Conservation (phyloP, 1,140 invertebrate genomes). For the Hyphantria cunea region DNA sequence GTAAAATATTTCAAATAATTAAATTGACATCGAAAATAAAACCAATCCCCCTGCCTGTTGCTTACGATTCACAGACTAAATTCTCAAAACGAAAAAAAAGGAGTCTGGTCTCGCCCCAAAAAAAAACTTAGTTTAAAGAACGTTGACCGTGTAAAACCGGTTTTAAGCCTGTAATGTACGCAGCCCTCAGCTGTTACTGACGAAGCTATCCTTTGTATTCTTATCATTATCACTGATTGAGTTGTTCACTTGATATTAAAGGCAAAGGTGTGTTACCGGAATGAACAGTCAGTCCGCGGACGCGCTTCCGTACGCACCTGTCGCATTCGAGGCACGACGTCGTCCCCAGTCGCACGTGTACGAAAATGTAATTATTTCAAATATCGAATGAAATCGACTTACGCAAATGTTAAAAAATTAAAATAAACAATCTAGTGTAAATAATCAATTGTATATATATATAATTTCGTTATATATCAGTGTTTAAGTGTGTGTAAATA, state of each 20-base stretch:
- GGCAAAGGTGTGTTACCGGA: conserved; percentile 40
- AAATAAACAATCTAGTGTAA: conserved; percentile 49
- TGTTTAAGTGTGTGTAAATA: conserved; percentile 45
- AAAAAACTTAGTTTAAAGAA: conserved; percentile 31
- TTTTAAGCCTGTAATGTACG: conserved; percentile 16
- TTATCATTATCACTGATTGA: conserved; percentile 66
- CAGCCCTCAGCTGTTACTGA: conserved; percentile 5
- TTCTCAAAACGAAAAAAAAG: conserved; percentile 17
- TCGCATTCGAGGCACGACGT: conserved; percentile 26
- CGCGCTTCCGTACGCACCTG: conserved; percentile 44
- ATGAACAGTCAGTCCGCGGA: conserved; percentile 46
- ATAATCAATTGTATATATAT: conserved; percentile 46
- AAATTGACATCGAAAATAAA: too few species aligned
- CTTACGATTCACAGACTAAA: neutral
- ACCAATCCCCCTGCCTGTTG: too few species aligned
- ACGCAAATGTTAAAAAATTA: conserved; percentile 29
- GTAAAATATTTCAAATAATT: too few species aligned
- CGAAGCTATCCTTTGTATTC: conserved; percentile 22
- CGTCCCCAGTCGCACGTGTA: conserved; percentile 17
- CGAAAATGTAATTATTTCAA: conserved; percentile 51
- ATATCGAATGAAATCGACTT: conserved; percentile 32
- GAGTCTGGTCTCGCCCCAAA: conserved; percentile 17
- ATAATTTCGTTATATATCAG: conserved; percentile 42
- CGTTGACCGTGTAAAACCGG: conserved; percentile 54
- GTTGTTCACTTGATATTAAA: conserved; percentile 66